Conservation (phyloP, 2,888 invertebrate genomes). For the Heliconius cydno region DNA sequence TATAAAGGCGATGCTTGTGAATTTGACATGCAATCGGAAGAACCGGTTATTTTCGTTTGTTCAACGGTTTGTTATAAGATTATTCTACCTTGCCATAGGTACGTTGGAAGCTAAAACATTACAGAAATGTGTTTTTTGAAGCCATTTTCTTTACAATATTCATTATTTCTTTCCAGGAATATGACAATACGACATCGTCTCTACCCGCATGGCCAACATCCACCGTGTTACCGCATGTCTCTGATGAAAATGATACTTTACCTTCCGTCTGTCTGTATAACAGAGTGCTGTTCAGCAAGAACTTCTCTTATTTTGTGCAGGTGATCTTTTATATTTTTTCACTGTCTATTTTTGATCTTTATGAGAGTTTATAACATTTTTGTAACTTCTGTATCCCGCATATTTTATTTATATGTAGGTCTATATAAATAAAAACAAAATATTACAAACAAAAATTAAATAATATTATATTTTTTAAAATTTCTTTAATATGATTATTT, state of each 20-base stretch:
- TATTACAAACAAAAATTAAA: too few species aligned
- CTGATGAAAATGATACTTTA: constrained; percentile 76
- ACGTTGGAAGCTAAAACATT: too few species aligned
- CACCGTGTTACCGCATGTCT: constrained; percentile 68
- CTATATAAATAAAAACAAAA: too few species aligned
- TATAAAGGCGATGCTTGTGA: background rate
- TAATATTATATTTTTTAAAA: too few species aligned
- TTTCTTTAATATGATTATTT: too few species aligned
- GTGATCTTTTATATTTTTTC: constrained; percentile 51
- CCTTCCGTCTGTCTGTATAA: constrained; percentile 86
- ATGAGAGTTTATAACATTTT: too few species aligned
- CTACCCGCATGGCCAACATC: constrained; percentile 73
- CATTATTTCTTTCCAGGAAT: constrained; percentile 56
- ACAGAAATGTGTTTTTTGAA: too few species aligned
- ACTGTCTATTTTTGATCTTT: too few species aligned
- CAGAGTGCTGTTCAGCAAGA: constrained; percentile 86
- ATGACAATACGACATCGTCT: constrained; percentile 66
- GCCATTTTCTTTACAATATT: background rate
- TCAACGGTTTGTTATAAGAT: background rate
- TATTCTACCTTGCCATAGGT: too few species aligned
- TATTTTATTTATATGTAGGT: too few species aligned
- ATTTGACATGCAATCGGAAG: background rate
- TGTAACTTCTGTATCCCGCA: too few species aligned
- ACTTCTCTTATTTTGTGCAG: constrained; percentile 85
- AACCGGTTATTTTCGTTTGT: background rate